These are phyloP conservation scores for Fringilla coelebs DNA, from an alignment of 2,797 vertebrate genomes.

Conservation along the genomic window DNA sequence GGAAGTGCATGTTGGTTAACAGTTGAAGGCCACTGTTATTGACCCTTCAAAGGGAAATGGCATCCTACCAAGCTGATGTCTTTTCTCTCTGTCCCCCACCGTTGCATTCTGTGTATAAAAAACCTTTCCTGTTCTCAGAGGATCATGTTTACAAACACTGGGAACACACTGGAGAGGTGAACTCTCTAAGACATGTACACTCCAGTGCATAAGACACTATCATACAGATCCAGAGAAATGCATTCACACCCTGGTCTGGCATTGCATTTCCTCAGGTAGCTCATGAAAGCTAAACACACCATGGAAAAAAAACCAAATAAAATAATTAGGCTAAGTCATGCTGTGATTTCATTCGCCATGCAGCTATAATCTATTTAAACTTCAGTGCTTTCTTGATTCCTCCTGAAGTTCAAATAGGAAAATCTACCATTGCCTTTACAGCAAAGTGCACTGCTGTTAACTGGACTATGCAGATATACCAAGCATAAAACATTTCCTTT, in stretches of 20 bases:
- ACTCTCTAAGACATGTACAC: neutral
- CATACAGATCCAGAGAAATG: neutral
- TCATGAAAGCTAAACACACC: neutral
- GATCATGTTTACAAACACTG: neutral
- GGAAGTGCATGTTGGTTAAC: neutral
- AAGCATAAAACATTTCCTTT: neutral
- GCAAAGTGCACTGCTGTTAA: neutral
- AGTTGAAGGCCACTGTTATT: neutral
- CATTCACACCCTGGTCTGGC: neutral
- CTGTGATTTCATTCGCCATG: neutral
- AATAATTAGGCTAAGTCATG: neutral
- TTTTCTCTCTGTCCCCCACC: neutral
- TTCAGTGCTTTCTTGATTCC: neutral
- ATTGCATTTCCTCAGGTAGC: neutral
- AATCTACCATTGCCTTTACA: neutral
- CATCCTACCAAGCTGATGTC: neutral
- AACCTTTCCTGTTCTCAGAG: neutral
- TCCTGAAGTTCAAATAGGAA: neutral
- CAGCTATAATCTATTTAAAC: neutral
- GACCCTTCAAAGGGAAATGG: neutral
- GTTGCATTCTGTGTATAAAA: rapidly evolving
- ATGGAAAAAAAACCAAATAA: neutral
- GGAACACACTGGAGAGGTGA: neutral
- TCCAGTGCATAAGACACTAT: neutral
- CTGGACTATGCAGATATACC: neutral